Evolutionary conservation across 2,888 invertebrate genomes (phyloP).

Genomic region (Mythimna impura): DNA sequence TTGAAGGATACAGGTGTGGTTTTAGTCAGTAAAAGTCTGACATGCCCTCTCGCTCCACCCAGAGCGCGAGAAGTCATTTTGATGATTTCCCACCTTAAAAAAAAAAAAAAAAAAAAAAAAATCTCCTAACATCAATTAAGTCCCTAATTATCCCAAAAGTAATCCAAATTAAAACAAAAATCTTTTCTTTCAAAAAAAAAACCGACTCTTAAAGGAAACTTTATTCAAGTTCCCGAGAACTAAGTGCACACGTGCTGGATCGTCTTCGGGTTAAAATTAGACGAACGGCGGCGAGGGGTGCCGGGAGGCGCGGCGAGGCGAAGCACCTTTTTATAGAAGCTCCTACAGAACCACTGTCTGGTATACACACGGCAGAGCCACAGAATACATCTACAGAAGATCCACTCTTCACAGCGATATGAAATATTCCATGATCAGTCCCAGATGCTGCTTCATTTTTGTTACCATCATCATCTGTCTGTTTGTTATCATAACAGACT

Average conservation of each 20-base stretch:
- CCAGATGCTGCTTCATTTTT: conserved; percentile 5
- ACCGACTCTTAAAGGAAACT: conserved; percentile 70
- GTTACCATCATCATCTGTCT: conserved; percentile 8
- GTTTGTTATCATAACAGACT: conserved; percentile 11
- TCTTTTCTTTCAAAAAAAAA: conserved; percentile 52
- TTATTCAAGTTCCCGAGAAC: conserved; percentile 83
- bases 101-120: too few species aligned
- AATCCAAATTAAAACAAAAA: conserved; percentile 55
- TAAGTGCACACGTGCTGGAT: conserved; percentile 88
- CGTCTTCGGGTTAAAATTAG: conserved; percentile 88
- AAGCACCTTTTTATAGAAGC: conserved; percentile 89
- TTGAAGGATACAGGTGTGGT: too few species aligned
- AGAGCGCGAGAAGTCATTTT: too few species aligned
- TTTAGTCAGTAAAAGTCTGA: too few species aligned
- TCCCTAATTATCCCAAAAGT: conserved; percentile 58
- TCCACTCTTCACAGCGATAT: conserved; percentile 21
- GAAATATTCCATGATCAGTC: conserved; percentile 7
- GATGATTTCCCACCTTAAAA: too few species aligned
- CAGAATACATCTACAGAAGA: conserved; percentile 45
- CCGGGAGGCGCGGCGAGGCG: conserved; percentile 70
- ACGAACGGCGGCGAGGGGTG: conserved; percentile 71
- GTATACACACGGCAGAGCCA: conserved; percentile 71
- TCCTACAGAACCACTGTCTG: conserved; percentile 81
- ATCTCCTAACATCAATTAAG: conserved; percentile 50
- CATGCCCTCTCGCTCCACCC: too few species aligned